Base-by-base conservation (phyloP, 2,888 invertebrate genomes). In the Dicranocentrus wangi region DNA sequence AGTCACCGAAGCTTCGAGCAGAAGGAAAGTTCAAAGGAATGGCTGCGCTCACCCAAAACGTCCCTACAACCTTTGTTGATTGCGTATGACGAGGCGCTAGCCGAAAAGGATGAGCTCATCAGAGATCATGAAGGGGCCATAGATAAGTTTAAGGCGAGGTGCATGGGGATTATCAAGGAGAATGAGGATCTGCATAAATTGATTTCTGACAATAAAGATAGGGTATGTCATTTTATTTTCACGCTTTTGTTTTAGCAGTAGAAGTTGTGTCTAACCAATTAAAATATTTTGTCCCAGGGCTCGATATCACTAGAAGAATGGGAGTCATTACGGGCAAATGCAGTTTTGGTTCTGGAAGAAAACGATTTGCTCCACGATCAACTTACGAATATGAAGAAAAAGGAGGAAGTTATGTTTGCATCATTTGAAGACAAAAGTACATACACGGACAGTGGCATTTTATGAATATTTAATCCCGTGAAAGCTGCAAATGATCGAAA, bases 51-150 rank as follows among this genome's bases (percentile, higher is more conserved):
- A 17, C 82, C 83, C 10, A 61, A 28, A n/a, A 80, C 58, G n/a
- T 79, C 69, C 3, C 60, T 85, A 3, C 77, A 78, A 42, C 85
- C 85, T 5, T 68, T 86, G 19, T 58, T 86, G 0, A 53, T 77
- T 25, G 87, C 87, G 2, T 87, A 87, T 42, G 86, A 87, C 39
- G 85, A 86, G 77, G 81, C 82, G 5, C 85, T 87, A 69, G 82
- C 72, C 5, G 86, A 86, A 17, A 86, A 86, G 32, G 78, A 87
- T 43, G 85, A 85, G 32, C 81, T 83, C 21, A 83, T 87, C 21
- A 84, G 81, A 39, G 82, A 83, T 21, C 82, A 86, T 68, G 86
- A 87, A 71, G 8, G 72, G 5, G 58, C 78, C 0, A 51, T 86
- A 23, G 83, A 84, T 15, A 47, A 70, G 8, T 85, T 87, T 47